Base-by-base conservation (phyloP, 2,797 vertebrate species). In the Aratinga solstitialis region DNA sequence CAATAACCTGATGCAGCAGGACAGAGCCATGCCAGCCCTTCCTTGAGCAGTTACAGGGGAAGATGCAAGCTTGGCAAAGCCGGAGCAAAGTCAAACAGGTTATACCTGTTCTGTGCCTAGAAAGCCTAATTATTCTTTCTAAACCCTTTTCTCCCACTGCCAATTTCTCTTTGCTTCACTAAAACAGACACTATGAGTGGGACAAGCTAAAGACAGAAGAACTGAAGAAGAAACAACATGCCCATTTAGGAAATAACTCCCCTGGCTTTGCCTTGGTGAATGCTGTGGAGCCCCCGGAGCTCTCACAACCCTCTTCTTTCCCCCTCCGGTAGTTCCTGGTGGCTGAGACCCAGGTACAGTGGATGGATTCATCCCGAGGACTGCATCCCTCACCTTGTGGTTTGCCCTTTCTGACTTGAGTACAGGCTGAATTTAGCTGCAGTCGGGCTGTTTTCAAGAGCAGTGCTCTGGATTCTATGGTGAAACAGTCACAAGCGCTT, bases 21-120 rank as follows among this genome's bases (percentile, higher is more conserved):
- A 84, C 62, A 36, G 15, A 29, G 66, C 22, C 56, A 16, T 21
- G 48, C 47, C 68, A 89, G 58, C 34, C 76, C n/a, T 56, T 19
- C 73, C 75, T 34, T 94, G 87, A 90, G 82, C 82, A 92, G 38
- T 36, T 66, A 30, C 12, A 75, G 72, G 36, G 26, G 48, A 81
- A 80, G 87, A 43, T 12, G 51, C 40, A 30, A 79, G 73, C 88
- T 51, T 72, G 91, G 80, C 90, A 94, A 61, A 74, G 75, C 0
- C 2, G 10, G 27, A 79, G 77, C 73, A 53, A 71, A 74, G 84
- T 45, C 77, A 87, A 86, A 94, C 96, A 89, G 87, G 96, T 96
- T 94, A 74, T 11, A 93, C 96, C 47, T 0, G 92, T 87, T 91
- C 54, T 68, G 82, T 96, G 91, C 94, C 92, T 96, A 74, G 94